Conservation (phyloP, 2,797 vertebrate species). For the Microhierax caerulescens region DNA sequence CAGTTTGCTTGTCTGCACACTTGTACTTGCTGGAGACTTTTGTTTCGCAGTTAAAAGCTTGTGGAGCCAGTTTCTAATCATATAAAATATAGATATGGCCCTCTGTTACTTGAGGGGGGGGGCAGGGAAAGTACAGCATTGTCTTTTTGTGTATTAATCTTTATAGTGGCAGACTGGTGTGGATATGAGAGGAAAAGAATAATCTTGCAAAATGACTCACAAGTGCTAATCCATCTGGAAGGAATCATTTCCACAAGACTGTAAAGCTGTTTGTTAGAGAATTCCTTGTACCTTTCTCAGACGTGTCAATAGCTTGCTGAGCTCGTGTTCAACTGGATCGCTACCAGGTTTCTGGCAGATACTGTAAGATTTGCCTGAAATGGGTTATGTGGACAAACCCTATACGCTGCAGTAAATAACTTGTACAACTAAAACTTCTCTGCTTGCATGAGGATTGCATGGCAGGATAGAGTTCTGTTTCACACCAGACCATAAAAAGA, state of each 20-base stretch:
- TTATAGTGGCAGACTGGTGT: neutral
- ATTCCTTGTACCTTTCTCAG: constrained; percentile 6
- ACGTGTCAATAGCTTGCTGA: neutral
- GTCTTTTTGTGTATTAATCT: neutral
- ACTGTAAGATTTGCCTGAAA: neutral
- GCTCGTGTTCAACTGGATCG: neutral
- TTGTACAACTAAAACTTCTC: neutral
- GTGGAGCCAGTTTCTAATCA: neutral
- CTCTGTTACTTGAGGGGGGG: neutral
- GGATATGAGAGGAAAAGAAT: constrained; percentile 8
- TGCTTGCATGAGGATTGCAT: neutral
- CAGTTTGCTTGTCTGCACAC: neutral
- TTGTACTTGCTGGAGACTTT: neutral
- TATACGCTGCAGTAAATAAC: neutral
- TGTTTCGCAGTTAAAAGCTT: neutral
- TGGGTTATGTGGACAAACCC: neutral
- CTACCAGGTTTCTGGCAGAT: neutral
- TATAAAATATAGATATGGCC: neutral
- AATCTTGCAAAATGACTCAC: neutral
- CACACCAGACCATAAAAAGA: neutral
- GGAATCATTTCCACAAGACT: constrained; percentile 14
- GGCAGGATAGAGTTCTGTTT: neutral
- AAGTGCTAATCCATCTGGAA: constrained; percentile 24
- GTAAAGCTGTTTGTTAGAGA: neutral
- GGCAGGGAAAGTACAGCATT: neutral